phyloP scores from a whole-genome alignment of 2,888 invertebrate genomes.

The Eudasyphora cyanicolor region DNA sequence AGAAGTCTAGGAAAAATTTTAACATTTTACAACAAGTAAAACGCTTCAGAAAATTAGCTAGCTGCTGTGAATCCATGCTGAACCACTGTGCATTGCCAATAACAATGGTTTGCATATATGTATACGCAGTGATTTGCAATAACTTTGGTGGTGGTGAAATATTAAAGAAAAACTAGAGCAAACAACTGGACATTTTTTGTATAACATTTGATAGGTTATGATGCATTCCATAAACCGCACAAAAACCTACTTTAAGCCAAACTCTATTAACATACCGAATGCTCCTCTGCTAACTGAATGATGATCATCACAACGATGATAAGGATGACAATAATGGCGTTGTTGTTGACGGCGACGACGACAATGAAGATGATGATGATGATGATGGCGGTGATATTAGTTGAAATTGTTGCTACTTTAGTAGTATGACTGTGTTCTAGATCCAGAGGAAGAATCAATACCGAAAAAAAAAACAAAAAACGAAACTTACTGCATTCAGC shows the following conservation, averaged over 20 bases:
- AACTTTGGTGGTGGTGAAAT: conserved; percentile 15
- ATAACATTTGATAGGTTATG: conserved; percentile 37
- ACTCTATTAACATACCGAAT: not conserved
- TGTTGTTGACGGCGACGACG: not conserved
- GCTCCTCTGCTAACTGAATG: not conserved
- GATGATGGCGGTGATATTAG: not conserved
- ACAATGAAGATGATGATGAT: not conserved
- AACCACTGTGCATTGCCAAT: conserved; percentile 13
- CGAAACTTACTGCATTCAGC: not conserved
- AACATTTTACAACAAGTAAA: no score
- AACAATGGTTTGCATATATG: conserved; percentile 8
- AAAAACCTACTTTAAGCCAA: not conserved
- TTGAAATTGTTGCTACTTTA: not conserved
- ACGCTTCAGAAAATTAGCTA: no score
- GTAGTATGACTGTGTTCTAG: not conserved
- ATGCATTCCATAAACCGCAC: conserved; percentile 40
- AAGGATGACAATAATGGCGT: no score
- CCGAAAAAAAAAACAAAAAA: no score
- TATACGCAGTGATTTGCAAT: conserved; percentile 13
- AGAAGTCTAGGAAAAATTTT: no score
- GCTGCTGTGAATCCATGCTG: no score
- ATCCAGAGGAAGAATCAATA: not conserved
- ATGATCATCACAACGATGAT: not conserved
- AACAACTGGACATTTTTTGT: conserved; percentile 37
- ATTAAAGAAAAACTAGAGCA: conserved; percentile 57